A percentile compares a stretch with the other conserved stretches of the same genome.
phyloP scores from a whole-genome alignment of 1,140 invertebrate species.

The Bombyx mori region DNA sequence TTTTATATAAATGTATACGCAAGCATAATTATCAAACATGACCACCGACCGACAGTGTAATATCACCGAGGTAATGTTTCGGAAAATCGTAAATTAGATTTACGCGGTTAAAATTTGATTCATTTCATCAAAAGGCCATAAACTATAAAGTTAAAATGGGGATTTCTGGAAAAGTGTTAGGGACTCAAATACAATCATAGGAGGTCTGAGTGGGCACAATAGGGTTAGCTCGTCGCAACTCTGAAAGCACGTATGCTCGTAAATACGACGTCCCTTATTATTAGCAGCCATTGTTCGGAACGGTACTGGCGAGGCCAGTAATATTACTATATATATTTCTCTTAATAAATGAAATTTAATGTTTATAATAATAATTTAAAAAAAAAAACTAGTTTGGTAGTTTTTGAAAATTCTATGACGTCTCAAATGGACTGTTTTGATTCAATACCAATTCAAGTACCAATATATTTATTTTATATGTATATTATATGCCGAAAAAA shows the following conservation, averaged over 20 bases:
- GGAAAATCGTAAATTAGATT: conserved; percentile 31
- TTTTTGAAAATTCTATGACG: too few species aligned
- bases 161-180: conserved; percentile 55
- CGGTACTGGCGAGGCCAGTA: conserved; percentile 13
- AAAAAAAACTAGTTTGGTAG: too few species aligned
- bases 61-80: conserved; percentile 16
- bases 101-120: conserved; percentile 27
- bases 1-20: too few species aligned
- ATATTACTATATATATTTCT: too few species aligned
- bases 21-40: too few species aligned
- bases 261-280: conserved; percentile 69
- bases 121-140: conserved; percentile 41
- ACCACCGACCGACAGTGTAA: too few species aligned
- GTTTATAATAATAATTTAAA: too few species aligned
- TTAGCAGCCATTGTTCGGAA: conserved; percentile 66
- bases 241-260: conserved; percentile 65
- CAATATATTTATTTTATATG: too few species aligned
- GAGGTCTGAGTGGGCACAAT: conserved; percentile 66
- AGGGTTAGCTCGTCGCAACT: conserved; percentile 55
- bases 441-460: too few species aligned
- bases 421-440: too few species aligned
- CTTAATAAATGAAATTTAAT: too few species aligned
- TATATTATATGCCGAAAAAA: too few species aligned
- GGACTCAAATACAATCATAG: conserved; percentile 64
- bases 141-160: conserved; percentile 50